Base-by-base conservation (phyloP, 2,797 vertebrate genomes). In the Microctenopoma lineatum region DNA sequence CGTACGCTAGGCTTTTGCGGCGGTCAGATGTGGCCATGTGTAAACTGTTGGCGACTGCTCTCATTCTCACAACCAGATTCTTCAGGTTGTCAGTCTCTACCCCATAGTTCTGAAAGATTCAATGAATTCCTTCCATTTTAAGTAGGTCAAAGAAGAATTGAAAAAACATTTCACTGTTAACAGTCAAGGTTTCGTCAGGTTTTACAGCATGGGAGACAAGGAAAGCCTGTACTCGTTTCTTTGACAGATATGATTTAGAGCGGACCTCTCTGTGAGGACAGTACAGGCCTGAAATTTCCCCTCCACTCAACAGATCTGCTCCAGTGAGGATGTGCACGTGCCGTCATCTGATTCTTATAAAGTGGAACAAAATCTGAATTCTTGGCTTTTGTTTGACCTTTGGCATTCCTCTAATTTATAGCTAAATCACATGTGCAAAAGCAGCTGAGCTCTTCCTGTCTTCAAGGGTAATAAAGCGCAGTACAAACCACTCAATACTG, bases 31-130 rank as follows among this genome's bases (percentile, higher is more conserved):
- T 96, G 76, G 95, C 95, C 61, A 95, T 96, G 87, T 98, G 96
- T 3, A 99, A 92, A 59, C 95, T 96, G 85, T 95, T 95, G 82
- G 95, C 95, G 41, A 96, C 94, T 0, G 95, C 95, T 79, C 96
- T 92, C 89, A 99, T 95, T 79, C 95, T 96, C 87, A 96, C 90
- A 59, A 97, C 95, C 88, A 99, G 86, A 76, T 91, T 96, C 93
- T 97, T 98, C 94, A 99, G 94, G 64, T 95, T 99, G 88, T 98
- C 97, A 0, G 96, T 97, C 93, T 99, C 98, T 8, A 99, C 95
- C 25, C 98, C 96, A 62, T 98, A 98, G 92, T 99, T 99, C 97
- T 99, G 89, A 78, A 86, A 82, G 1, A 0, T 25, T 8, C 36
- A 63, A 70, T 41, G 0, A 54, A 69, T 18, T 32, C 44, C 38